phyloP scores from a whole-genome alignment of 2,113 vertebrate species.

The Helogale parvula region DNA sequence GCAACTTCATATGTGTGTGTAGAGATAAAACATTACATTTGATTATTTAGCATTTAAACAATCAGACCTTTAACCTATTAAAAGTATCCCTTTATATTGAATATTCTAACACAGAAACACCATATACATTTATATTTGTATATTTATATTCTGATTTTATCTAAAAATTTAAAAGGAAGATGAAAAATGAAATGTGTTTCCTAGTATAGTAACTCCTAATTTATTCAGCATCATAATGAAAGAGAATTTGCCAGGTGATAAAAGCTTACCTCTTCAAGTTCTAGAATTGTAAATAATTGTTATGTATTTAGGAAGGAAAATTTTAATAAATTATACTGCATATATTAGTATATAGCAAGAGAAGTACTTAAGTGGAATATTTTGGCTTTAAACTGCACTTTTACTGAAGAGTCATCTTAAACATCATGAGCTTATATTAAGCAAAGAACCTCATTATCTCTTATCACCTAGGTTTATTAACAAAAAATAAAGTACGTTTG shows the following conservation, averaged over 20 bases:
- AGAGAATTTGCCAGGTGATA: slow-evolving; percentile 2
- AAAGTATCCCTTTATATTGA: background rate
- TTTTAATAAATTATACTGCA: background rate
- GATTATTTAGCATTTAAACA: background rate
- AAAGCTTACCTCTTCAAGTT: background rate
- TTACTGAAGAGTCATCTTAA: slow-evolving; percentile 15
- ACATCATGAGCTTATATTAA: background rate
- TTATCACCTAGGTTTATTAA: background rate
- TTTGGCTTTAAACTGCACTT: background rate
- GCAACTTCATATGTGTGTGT: background rate
- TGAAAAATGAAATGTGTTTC: background rate
- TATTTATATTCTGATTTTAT: slow-evolving; percentile 22
- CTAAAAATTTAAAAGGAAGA: slow-evolving; percentile 8
- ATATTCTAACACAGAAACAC: background rate
- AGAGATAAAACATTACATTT: background rate
- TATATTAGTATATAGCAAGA: background rate
- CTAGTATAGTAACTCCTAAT: background rate
- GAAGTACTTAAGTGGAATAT: background rate
- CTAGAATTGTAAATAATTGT: slow-evolving; percentile 30
- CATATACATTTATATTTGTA: background rate
- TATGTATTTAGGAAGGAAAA: slow-evolving; percentile 5
- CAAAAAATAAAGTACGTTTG: background rate
- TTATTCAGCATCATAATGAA: slow-evolving; percentile 24
- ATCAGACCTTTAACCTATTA: background rate
- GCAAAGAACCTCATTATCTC: background rate